These are phyloP conservation scores for Podarcis muralis DNA, from an alignment of 2,113 vertebrate species.

Conservation along the genomic window DNA sequence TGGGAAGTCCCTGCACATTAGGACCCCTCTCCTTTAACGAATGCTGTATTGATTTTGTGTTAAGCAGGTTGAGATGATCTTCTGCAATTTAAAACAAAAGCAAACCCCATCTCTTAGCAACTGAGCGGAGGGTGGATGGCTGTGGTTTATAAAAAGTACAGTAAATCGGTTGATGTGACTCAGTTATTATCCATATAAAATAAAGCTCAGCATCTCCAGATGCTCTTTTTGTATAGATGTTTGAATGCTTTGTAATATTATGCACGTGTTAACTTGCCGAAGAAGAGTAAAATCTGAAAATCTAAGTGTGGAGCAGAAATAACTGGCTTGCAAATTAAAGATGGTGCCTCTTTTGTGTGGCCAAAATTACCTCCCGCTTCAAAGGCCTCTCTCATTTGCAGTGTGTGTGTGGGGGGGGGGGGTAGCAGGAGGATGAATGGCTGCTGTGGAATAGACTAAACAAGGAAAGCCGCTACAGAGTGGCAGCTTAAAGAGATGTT, in stretches of 20 bases:
- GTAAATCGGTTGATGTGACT: constrained; percentile 7
- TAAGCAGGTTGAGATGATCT: constrained; percentile 27
- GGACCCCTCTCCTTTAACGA: constrained; percentile 27
- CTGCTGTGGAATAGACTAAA: neutral
- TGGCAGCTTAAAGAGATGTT: neutral
- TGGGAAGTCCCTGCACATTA: constrained; percentile 21
- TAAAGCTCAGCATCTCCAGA: neutral
- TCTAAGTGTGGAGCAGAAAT: neutral
- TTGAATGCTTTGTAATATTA: neutral
- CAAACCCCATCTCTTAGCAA: constrained; percentile 32
- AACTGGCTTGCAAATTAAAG: neutral
- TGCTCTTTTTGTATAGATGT: neutral
- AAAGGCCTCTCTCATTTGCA: neutral
- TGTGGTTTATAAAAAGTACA: constrained; percentile 18
- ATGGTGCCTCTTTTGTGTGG: neutral
- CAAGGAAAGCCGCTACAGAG: neutral
- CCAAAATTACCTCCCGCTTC: neutral
- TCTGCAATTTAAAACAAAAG: constrained; percentile 46
- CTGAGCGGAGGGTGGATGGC: constrained; percentile 31
- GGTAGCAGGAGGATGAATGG: neutral
- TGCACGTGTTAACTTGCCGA: neutral
- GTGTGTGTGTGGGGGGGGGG: neutral
- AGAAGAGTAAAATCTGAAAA: neutral
- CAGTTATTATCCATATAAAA: neutral
- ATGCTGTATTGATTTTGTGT: constrained; percentile 21